Conservation (phyloP, 1,140 invertebrate species). For the Panonychus citri region DNA sequence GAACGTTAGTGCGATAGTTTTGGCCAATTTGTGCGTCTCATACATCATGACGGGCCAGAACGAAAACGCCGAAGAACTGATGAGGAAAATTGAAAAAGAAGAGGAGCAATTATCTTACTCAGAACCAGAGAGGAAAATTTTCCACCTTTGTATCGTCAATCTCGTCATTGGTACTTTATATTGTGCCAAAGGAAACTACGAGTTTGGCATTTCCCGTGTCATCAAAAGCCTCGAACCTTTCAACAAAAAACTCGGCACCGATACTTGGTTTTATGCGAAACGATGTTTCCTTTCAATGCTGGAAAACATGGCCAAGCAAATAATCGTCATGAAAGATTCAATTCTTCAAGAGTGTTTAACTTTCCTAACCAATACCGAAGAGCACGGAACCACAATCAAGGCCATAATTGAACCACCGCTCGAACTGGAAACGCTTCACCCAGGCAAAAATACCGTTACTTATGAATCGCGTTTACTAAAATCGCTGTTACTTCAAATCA, state of each 20-base stretch:
- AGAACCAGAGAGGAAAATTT: conserved; percentile 81
- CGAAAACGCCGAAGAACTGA: conserved; percentile 93
- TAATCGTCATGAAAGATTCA: conserved; percentile 63
- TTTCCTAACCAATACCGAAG: conserved; percentile 72
- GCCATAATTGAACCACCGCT: conserved; percentile 58
- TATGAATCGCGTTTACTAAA: conserved; percentile 71
- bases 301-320: conserved; percentile 73
- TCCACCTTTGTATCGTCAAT: conserved; percentile 95
- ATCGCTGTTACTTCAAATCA: conserved; percentile 16
- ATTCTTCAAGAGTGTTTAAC: conserved; percentile 69
- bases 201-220: conserved; percentile 92
- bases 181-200: conserved; percentile 95
- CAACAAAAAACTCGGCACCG: conserved; percentile 78
- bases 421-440: conserved; percentile 39
- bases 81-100: conserved; percentile 95
- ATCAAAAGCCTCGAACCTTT: conserved; percentile 90
- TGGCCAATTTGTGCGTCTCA: conserved; percentile 93
- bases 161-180: conserved; percentile 94
- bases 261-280: conserved; percentile 95
- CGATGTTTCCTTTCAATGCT: conserved; percentile 75
- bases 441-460: conserved; percentile 73
- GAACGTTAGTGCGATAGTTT: conserved; percentile 71
- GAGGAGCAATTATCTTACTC: conserved; percentile 78
- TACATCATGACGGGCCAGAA: conserved; percentile 99
- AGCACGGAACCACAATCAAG: conserved; percentile 56